Evolutionary conservation across 2,888 invertebrate species (phyloP).

Genomic region (Selenia dentaria): DNA sequence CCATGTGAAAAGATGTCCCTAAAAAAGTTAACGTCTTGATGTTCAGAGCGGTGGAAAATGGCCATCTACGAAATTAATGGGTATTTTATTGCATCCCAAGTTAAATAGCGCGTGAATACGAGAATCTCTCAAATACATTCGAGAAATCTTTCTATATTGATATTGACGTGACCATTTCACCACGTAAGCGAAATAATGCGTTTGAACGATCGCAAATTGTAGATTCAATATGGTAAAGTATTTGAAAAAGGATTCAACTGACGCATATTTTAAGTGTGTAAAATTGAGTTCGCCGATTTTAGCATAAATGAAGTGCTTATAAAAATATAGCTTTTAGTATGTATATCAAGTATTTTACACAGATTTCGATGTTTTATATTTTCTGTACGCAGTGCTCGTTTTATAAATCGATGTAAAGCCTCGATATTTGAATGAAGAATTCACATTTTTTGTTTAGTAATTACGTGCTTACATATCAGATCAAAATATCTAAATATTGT

Average conservation of each 20-base stretch:
- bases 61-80: slow-evolving; percentile 80
- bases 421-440: no score
- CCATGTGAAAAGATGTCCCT: slow-evolving; percentile 52
- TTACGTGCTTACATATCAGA: no score
- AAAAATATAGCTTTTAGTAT: not conserved
- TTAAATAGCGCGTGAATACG: slow-evolving; percentile 77
- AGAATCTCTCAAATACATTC: slow-evolving; percentile 54
- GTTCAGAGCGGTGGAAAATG: slow-evolving; percentile 73
- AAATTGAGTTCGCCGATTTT: slow-evolving; percentile 23
- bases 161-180: slow-evolving; percentile 43
- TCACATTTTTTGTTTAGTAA: no score
- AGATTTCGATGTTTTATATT: not conserved
- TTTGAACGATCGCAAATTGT: slow-evolving; percentile 36
- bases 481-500: no score
- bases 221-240: slow-evolving; percentile 35
- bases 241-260: slow-evolving; percentile 37
- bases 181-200: slow-evolving; percentile 37
- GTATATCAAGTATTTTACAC: not conserved
- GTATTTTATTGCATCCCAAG: slow-evolving; percentile 77
- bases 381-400: no score
- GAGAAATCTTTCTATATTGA: slow-evolving; percentile 42
- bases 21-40: slow-evolving; percentile 58
- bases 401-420: no score
- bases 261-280: slow-evolving; percentile 30
- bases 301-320: slow-evolving; percentile 11